These are phyloP conservation scores for Ailuropoda melanoleuca DNA, from an alignment of 2,113 vertebrate species.

Conservation along the genomic window DNA sequence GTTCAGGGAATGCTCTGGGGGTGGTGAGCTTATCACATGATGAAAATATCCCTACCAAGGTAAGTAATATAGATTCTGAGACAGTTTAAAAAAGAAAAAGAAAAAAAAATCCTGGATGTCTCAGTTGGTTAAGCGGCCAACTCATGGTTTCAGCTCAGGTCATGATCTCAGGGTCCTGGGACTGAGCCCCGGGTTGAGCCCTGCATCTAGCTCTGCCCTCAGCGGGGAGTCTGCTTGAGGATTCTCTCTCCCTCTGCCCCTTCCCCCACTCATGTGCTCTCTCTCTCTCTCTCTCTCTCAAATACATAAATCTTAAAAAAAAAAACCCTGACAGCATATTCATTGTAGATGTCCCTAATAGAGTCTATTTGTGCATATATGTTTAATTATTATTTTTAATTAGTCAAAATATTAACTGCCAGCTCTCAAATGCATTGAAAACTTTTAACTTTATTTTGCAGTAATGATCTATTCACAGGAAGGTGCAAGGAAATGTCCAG, in stretches of 20 bases:
- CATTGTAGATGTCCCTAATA: background rate
- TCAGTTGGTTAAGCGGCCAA: background rate
- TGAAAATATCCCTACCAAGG: background rate
- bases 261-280: background rate
- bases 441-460: background rate
- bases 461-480: background rate
- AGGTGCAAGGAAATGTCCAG: background rate
- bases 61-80: background rate
- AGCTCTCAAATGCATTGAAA: background rate
- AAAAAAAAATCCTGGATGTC: background rate
- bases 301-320: background rate
- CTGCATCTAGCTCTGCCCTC: background rate
- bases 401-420: background rate
- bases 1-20: background rate
- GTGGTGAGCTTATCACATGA: background rate
- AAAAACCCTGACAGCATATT: background rate
- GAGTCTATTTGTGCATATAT: background rate
- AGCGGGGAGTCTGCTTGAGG: background rate
- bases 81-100: background rate
- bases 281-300: background rate
- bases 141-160: background rate
- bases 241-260: background rate
- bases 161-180: background rate
- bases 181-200: background rate
- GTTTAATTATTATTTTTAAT: background rate